A percentile compares a stretch with the other conserved stretches of the same genome.
Conservation (phyloP, 2,797 vertebrate species). For the Enteromius radiatus region DNA sequence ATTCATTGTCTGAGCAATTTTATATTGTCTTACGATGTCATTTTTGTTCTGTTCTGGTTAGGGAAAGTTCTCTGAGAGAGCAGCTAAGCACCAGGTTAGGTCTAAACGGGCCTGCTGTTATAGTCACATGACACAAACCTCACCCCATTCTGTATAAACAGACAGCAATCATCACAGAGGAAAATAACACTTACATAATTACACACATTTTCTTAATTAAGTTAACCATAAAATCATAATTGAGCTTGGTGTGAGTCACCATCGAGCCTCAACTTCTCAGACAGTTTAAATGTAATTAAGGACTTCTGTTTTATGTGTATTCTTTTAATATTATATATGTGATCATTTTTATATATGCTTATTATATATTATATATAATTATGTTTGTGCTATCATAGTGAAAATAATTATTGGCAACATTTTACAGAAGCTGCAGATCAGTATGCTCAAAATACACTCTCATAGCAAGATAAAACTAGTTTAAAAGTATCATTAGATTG, state of each 20-base stretch:
- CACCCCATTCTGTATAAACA: constrained; percentile 8
- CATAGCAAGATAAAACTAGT: background rate
- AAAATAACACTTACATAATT: constrained; percentile 31
- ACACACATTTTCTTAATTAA: constrained; percentile 21
- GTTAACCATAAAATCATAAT: constrained; percentile 14
- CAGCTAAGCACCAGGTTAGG: background rate
- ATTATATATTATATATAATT: background rate
- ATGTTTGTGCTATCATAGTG: too few species aligned
- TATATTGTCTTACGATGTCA: background rate
- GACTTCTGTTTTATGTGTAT: background rate
- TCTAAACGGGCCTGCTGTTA: background rate
- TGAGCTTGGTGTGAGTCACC: constrained; percentile 14
- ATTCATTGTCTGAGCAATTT: background rate
- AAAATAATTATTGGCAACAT: background rate
- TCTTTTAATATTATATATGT: background rate
- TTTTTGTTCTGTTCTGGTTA: constrained; percentile 17
- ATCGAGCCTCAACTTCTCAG: background rate
- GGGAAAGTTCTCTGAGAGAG: constrained; percentile 8
- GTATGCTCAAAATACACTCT: background rate
- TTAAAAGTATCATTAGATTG: background rate
- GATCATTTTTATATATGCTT: background rate
- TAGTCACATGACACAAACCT: constrained; percentile 39
- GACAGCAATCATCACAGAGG: background rate
- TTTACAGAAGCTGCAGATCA: background rate
- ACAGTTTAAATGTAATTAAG: background rate